Evolutionary conservation across 1,140 invertebrate genomes (phyloP), one percentile per base, ranked within the genome.

Genomic region (Lepidotrigona ventralis): DNA sequence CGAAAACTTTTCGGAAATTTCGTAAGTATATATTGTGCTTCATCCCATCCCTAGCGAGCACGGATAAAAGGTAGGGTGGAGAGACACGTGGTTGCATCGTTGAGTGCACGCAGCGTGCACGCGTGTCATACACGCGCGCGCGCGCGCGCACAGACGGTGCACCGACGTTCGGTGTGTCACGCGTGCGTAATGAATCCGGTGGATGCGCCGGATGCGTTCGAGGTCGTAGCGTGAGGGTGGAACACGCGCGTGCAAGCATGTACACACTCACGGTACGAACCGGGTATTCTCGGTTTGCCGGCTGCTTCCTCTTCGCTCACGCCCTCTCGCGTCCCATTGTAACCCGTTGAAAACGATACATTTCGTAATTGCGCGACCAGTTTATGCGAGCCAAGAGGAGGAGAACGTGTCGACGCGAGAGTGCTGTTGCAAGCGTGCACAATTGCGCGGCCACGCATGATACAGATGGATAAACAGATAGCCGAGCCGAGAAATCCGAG

Each of bases 331-430:
- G 66, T 85, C 23, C 85, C 86, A 86, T 90, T 90, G 88, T 91
- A 74, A 60, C 69, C 79, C 83, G 80, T 86, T 87, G 85, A 83
- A 87, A 80, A 79, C 83, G 89, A 86, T 89, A 85, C 86, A 81
- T 84, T 81, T 83, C 85, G 86, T 91, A 91, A 91, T 91, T 91
- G 89, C 86, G 46, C 83, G 79, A 75, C 86, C 84, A 78, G 85
- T 88, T 85, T 77, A 79, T 88, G 86, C 82, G 74, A 23, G 78
- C 63, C 75, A 83, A 78, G 79, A 83, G 85, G 12, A 29, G 63
- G 12, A 29, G 63, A 64, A 64, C 63, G 63, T 64, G 63, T 64
- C 63, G 26, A 64, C 58, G n/a, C 21, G 56, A 46, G 54, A 68
- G 56, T 60, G 70, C 60, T 58, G 82, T 63, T 29, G 69, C 53